phyloP scores from a whole-genome alignment of 2,113 vertebrate species.

The Myotis davidii region DNA sequence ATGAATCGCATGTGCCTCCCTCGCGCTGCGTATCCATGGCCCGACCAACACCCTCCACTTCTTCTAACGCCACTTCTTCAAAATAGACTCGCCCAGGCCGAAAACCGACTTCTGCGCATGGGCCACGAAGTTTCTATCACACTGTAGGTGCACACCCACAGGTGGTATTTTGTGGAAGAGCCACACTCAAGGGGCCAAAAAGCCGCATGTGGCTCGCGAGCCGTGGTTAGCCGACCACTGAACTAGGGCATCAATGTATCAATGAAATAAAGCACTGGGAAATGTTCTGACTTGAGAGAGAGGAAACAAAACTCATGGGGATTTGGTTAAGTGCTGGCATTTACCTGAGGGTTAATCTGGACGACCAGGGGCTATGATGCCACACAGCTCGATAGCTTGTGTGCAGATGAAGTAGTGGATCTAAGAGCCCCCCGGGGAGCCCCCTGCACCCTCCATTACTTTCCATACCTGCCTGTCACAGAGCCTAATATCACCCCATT shows the following conservation, averaged over 20 bases:
- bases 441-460: not conserved
- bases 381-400: not conserved
- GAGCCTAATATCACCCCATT: not conserved
- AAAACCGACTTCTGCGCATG: too few relatives aligned
- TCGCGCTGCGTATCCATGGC: too few relatives aligned
- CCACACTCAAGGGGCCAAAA: too few relatives aligned
- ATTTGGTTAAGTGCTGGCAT: not conserved
- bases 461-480: not conserved
- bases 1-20: too few relatives aligned
- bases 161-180: too few relatives aligned
- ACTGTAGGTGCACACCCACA: too few relatives aligned
- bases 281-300: not conserved
- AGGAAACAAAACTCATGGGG: not conserved
- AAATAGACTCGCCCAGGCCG: too few relatives aligned
- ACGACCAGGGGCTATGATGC: not conserved
- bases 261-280: slow-evolving; percentile 23
- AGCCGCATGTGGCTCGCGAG: too few relatives aligned
- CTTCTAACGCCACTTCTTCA: too few relatives aligned
- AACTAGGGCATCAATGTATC: not conserved
- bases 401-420: not conserved
- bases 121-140: too few relatives aligned
- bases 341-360: not conserved
- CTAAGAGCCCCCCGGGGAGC: not conserved
- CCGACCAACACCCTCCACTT: too few relatives aligned
- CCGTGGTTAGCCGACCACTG: too few relatives aligned